Evolutionary conservation across 2,113 vertebrate genomes (phyloP), one percentile per base, ranked within the genome.

Genomic region (Sorex fumeus): DNA sequence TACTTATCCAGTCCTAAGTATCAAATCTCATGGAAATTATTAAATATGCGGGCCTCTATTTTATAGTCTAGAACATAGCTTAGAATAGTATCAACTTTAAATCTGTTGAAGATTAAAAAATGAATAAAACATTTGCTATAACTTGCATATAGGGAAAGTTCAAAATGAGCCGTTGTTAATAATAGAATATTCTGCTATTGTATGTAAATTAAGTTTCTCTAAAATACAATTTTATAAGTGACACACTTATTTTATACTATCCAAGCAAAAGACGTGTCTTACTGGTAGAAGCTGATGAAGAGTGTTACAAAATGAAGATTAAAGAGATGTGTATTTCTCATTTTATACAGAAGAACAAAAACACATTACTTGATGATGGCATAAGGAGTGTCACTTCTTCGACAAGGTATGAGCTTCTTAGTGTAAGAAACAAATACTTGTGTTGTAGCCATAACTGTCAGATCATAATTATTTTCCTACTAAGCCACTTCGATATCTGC

Each of bases 341-440:
- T 84, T 88, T 64, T 83, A 2, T 28, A 74, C 6, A 84, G 28
- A 91, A 74, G 67, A 87, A 92, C 53, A 62, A 84, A 88, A 84
- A 67, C 71, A 71, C 57, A 75, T 84, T 79, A 57, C n/a, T n/a
- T n/a, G n/a, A n/a, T n/a, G n/a, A n/a, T 66, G 57, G 40, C 64
- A 74, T 23, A 94, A 28, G 70, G 45, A 93, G 76, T 95, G 77
- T 87, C 88, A 92, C 16, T 10, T 10, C 47, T 45, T 5, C 90
- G 88, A 95, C 76, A 88, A 88, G 47, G 76, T 70, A 62, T 82
- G 81, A 92, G 86, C 53, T 91, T 83, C 64, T 82, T 87, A 75
- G 13, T 88, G 30, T 77, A 66, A 93, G 57, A 94, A 94, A 45
- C 69, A 95, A 87, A 75, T 85, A 89, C 28, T 82, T 27, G 23